Percentiles rank a stretch among this genome's conserved stretches.
Conservation (phyloP, 1,140 invertebrate genomes). For the Orius insidiosus region DNA sequence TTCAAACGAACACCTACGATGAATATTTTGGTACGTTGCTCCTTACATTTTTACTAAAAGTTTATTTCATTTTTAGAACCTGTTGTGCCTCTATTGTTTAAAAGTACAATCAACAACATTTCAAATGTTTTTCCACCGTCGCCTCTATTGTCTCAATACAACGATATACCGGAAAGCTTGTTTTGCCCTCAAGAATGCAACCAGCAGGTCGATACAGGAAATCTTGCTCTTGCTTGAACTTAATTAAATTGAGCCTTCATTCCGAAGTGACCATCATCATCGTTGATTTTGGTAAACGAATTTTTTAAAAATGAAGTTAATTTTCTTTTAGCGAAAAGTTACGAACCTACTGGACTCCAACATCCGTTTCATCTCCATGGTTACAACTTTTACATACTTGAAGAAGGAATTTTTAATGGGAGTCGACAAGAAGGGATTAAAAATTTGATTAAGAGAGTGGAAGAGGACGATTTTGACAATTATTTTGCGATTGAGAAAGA, state of each 20-base stretch:
- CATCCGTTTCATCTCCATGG: slow-evolving; percentile 85
- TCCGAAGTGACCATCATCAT: slow-evolving; percentile 17
- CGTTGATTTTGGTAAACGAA: slow-evolving; percentile 16
- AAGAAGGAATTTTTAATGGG: slow-evolving; percentile 10
- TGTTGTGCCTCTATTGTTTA: too few species aligned
- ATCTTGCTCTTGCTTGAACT: slow-evolving; percentile 15
- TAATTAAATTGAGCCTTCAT: slow-evolving; percentile 13
- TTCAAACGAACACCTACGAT: too few species aligned
- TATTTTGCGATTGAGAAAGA: slow-evolving; percentile 42
- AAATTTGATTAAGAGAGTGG: too few species aligned
- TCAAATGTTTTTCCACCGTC: slow-evolving; percentile 26
- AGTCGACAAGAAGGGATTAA: background rate
- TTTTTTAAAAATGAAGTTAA: background rate
- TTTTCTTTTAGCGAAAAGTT: background rate
- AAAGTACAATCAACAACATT: slow-evolving; percentile 29
- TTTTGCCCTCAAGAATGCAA: slow-evolving; percentile 14
- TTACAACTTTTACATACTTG: slow-evolving; percentile 54
- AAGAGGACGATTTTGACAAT: too few species aligned
- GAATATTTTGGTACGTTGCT: too few species aligned
- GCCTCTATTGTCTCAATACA: slow-evolving; percentile 31
- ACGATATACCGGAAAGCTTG: slow-evolving; percentile 22
- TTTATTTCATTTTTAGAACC: too few species aligned
- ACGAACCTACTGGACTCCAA: slow-evolving; percentile 30
- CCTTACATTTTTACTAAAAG: too few species aligned
- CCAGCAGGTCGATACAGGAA: background rate